A percentile compares a stretch with the other conserved stretches of the same genome.
Evolutionary conservation across 1,140 invertebrate species (phyloP).

Genomic region (Bradysia coprophila): DNA sequence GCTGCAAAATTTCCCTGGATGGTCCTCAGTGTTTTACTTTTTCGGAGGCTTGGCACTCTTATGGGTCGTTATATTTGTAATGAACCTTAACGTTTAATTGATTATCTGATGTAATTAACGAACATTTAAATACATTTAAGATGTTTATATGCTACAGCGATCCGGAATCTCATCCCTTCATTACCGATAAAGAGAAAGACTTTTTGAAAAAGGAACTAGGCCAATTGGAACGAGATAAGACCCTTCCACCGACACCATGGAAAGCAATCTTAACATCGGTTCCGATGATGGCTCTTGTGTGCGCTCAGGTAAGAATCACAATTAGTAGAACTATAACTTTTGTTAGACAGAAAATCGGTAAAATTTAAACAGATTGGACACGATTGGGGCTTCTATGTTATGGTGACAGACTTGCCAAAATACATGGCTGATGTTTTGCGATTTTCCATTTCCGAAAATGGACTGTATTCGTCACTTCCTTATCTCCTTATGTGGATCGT

Average conservation of each 20-base stretch:
- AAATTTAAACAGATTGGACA: conserved; percentile 59
- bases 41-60: conserved; percentile 56
- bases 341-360: too few relatives aligned
- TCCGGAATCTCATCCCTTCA: conserved; percentile 66
- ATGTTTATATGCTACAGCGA: conserved; percentile 50
- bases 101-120: too few relatives aligned
- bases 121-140: too few relatives aligned
- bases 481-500: conserved; percentile 57
- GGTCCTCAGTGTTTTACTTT: conserved; percentile 64
- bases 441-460: conserved; percentile 58
- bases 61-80: conserved; percentile 50
- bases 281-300: conserved; percentile 55
- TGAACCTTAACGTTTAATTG: not conserved
- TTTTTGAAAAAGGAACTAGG: conserved; percentile 50
- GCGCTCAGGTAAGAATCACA: conserved; percentile 30
- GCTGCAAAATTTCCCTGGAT: too few relatives aligned
- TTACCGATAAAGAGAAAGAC: conserved; percentile 54
- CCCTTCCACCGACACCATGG: conserved; percentile 47
- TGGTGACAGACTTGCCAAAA: conserved; percentile 81
- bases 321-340: too few relatives aligned
- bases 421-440: conserved; percentile 78
- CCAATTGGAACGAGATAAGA: conserved; percentile 22
- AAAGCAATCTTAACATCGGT: conserved; percentile 50
- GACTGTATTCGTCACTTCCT: conserved; percentile 44
- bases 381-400: conserved; percentile 89